Percentiles rank a stretch among this genome's conserved stretches.
Evolutionary conservation across 2,888 invertebrate species (phyloP).

Genomic region (Nezara viridula): DNA sequence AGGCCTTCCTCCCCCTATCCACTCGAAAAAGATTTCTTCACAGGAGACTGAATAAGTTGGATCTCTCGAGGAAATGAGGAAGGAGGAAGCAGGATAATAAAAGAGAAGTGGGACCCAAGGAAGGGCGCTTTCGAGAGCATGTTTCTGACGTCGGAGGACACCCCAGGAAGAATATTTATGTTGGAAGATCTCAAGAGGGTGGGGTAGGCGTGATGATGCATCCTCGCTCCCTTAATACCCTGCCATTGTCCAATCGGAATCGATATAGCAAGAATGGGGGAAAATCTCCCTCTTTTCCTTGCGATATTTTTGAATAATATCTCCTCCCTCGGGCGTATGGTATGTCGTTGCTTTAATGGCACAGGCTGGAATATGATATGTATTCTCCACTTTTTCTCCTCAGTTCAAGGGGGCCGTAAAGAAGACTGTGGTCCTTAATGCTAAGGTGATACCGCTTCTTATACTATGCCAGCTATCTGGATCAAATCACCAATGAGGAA

Average conservation of each 20-base stretch:
- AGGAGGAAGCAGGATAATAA: slow-evolving; percentile 48
- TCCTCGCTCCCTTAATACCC: slow-evolving; percentile 52
- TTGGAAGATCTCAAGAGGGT: slow-evolving; percentile 24
- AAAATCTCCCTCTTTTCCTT: slow-evolving; percentile 39
- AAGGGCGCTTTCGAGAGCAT: slow-evolving; percentile 26
- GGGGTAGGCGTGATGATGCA: slow-evolving; percentile 52
- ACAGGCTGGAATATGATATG: not conserved
- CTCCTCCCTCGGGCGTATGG: slow-evolving; percentile 8
- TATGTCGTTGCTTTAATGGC: not conserved
- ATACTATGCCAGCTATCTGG: too few species aligned
- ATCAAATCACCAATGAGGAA: too few species aligned
- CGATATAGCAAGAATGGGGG: slow-evolving; percentile 46
- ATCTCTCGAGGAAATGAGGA: slow-evolving; percentile 43
- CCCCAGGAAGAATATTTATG: slow-evolving; percentile 40
- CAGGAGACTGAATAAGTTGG: slow-evolving; percentile 29
- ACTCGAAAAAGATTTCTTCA: slow-evolving; percentile 26
- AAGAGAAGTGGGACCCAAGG: slow-evolving; percentile 27
- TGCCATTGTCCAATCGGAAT: slow-evolving; percentile 51
- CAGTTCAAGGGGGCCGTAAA: not conserved
- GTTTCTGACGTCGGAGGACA: slow-evolving; percentile 41
- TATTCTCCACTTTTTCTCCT: not conserved
- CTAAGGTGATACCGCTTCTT: too few species aligned
- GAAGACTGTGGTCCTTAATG: not conserved
- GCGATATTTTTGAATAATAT: slow-evolving; percentile 27
- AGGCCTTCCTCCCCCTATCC: not conserved